Evolutionary conservation across 2,797 vertebrate species (phyloP).

Genomic region (Bradypus variegatus): DNA sequence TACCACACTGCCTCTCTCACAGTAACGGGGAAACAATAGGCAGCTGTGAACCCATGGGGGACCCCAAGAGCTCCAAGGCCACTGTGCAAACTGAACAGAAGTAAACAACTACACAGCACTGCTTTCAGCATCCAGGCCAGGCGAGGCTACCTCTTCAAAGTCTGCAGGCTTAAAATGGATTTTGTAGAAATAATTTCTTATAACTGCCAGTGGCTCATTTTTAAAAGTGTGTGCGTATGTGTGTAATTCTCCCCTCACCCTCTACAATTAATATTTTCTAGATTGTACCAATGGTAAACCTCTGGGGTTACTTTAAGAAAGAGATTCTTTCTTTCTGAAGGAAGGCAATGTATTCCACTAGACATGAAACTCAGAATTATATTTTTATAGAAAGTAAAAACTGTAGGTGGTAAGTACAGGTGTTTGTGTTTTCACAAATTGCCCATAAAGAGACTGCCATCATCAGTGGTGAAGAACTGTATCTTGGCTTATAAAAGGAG

Average conservation of each 20-base stretch:
- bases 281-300: background rate
- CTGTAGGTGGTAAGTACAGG: background rate
- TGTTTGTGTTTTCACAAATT: background rate
- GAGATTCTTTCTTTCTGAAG: background rate
- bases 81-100: accelerated
- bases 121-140: accelerated
- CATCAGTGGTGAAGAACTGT: background rate
- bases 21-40: accelerated
- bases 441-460: background rate
- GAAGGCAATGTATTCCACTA: background rate
- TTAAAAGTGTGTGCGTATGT: too few relatives aligned
- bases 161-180: background rate
- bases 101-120: background rate
- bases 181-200: background rate
- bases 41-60: accelerated
- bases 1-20: background rate
- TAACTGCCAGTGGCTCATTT: background rate
- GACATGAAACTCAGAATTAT: background rate
- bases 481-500: background rate
- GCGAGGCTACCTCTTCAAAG: background rate
- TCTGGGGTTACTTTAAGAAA: background rate
- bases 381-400: constrained; percentile 10
- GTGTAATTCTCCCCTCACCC: background rate
- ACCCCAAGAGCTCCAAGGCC: background rate
- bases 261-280: background rate